Evolutionary conservation across 2,113 vertebrate genomes (phyloP), one percentile per base, ranked within the genome.

Genomic region (Casuarius casuarius): DNA sequence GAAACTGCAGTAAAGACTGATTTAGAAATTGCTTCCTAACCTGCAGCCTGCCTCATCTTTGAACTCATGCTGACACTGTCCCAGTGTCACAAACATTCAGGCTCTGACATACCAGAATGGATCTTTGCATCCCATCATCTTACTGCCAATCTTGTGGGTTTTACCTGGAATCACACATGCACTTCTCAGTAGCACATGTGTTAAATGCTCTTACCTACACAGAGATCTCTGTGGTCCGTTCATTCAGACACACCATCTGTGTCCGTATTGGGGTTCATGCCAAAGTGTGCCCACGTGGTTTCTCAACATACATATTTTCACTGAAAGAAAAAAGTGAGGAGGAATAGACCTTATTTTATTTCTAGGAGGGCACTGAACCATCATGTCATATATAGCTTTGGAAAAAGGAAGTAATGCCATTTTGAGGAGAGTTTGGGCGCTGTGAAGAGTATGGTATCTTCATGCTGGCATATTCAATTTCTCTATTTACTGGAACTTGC

Each of bases 291-390:
- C 49, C 35, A 4, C 66, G 52, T 84, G 87, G 71, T 81, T 89
- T 96, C 49, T 66, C 70, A 68, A 71, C 92, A 48, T 48, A 10
- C 56, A 62, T 83, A 54, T 74, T 92, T 90, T 75, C 59, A 84
- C 48, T 51, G 74, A 92, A 94, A 80, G 80, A 83, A 74, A 56
- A 87, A 96, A 59, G 66, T 51, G 51, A 83, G 83, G 82, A 68
- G 93, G 71, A 94, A 96, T 31, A 23, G 40, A 44, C 35, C 70
- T 84, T 96, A 44, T 44, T 90, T 89, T 75, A 87, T 91, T 94
- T 94, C 84, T 59, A 94, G 88, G 89, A 87, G 92, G 63, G 46
- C 44, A 68, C 73, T 52, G 63, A 87, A 70, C 58, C 23, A 33
- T 76, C 13, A 11, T 74, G 83, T 68, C 82, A 68, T 46, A 31